Conservation (phyloP, 2,797 vertebrate genomes). For the Paratrypauchen microcephalus region DNA sequence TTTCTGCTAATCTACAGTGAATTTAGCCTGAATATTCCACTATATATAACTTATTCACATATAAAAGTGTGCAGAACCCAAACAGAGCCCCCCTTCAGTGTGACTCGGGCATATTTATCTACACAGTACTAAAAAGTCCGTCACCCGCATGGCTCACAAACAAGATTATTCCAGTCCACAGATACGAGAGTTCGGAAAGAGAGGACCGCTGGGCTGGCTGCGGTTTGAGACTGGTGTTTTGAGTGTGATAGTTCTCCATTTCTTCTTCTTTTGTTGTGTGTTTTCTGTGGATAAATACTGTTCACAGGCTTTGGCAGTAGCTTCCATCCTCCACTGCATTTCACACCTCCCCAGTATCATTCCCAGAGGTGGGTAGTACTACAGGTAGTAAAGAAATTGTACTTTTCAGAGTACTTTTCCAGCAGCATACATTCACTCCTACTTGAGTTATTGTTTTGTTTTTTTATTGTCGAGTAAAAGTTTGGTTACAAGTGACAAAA, state of each 20-base stretch:
- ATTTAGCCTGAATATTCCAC: too few relatives aligned
- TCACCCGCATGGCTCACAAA: background rate
- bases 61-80: background rate
- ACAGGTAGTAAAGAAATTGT: too few relatives aligned
- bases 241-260: background rate
- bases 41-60: too few relatives aligned
- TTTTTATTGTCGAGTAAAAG: too few relatives aligned
- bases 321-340: conserved; percentile 32
- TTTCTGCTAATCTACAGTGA: too few relatives aligned
- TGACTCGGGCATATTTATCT: background rate
- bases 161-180: background rate
- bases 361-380: too few relatives aligned
- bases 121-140: background rate
- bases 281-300: conserved; percentile 18
- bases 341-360: background rate
- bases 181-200: background rate
- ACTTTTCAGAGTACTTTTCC: too few relatives aligned
- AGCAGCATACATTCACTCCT: too few relatives aligned
- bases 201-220: background rate
- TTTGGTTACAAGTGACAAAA: too few relatives aligned
- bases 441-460: too few relatives aligned
- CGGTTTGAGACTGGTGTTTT: conserved; percentile 2
- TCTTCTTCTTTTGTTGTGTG: background rate
- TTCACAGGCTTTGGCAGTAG: conserved; percentile 38
- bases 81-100: background rate